Conservation (phyloP, 2,888 invertebrate genomes). For the Incurvaria masculella region DNA sequence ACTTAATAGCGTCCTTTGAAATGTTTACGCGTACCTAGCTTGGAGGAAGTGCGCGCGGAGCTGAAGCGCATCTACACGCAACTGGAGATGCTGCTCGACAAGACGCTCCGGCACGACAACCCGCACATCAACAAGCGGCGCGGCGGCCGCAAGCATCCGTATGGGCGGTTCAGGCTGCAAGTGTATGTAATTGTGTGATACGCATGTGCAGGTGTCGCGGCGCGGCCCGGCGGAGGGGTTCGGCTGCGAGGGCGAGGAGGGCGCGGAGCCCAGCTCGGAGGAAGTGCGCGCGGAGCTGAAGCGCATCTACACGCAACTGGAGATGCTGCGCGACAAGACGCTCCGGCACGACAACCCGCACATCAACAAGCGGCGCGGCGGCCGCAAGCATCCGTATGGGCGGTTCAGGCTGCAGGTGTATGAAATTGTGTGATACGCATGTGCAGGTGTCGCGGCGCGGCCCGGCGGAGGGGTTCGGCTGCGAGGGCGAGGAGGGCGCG, state of each 20-base stretch:
- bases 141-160: constrained; percentile 87
- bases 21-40: constrained; percentile 74
- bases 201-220: constrained; percentile 67
- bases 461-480: constrained; percentile 69
- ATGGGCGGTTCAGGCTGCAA: constrained; percentile 84
- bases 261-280: constrained; percentile 84
- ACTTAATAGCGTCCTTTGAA: too few species aligned
- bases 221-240: constrained; percentile 74
- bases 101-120: constrained; percentile 90
- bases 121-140: constrained; percentile 94
- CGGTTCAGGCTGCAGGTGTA: constrained; percentile 89
- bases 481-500: constrained; percentile 80
- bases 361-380: constrained; percentile 92
- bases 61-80: constrained; percentile 85
- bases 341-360: constrained; percentile 94
- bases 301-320: constrained; percentile 88
- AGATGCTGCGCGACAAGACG: constrained; percentile 89
- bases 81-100: constrained; percentile 87
- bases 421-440: too few species aligned
- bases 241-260: constrained; percentile 75
- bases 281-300: constrained; percentile 85
- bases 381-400: constrained; percentile 81
- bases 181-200: too few species aligned
- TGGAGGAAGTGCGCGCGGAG: constrained; percentile 87
- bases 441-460: constrained; percentile 68